Evolutionary conservation across 2,797 vertebrate species (phyloP).

Genomic region (Hybognathus amarus): DNA sequence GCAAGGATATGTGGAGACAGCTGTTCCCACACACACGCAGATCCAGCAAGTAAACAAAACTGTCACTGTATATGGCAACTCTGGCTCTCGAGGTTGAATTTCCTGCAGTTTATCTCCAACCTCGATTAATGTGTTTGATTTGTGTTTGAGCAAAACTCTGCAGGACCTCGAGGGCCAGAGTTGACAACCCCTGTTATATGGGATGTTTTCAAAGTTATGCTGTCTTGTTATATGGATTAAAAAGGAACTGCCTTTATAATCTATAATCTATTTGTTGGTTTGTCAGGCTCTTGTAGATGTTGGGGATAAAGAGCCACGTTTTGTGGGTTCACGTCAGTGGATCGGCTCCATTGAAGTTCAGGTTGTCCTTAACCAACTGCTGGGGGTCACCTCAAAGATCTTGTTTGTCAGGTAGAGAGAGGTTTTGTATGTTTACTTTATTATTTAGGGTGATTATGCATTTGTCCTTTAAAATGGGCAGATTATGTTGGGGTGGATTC

Average conservation of each 20-base stretch:
- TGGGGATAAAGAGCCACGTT: slow-evolving; percentile 88
- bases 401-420: slow-evolving; percentile 88
- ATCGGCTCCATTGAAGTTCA: slow-evolving; percentile 97
- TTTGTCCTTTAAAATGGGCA: background rate
- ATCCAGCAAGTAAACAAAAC: slow-evolving; percentile 89
- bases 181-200: background rate
- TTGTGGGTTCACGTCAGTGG: slow-evolving; percentile 93
- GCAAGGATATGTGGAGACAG: slow-evolving; percentile 85
- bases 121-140: background rate
- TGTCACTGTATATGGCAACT: background rate
- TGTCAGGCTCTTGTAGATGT: slow-evolving; percentile 89
- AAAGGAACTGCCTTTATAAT: too few species aligned
- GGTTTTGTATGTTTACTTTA: slow-evolving; percentile 2
- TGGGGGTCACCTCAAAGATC: slow-evolving; percentile 93
- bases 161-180: background rate
- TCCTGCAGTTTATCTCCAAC: background rate
- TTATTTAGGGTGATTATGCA: background rate
- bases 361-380: slow-evolving; percentile 87
- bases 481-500: background rate
- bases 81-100: background rate
- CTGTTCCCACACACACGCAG: slow-evolving; percentile 89
- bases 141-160: background rate
- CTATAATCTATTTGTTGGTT: slow-evolving; percentile 12
- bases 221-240: background rate
- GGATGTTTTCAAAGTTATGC: background rate